These are phyloP conservation scores for Andrena bucephala DNA, from an alignment of 2,888 invertebrate species.

Conservation along the genomic window DNA sequence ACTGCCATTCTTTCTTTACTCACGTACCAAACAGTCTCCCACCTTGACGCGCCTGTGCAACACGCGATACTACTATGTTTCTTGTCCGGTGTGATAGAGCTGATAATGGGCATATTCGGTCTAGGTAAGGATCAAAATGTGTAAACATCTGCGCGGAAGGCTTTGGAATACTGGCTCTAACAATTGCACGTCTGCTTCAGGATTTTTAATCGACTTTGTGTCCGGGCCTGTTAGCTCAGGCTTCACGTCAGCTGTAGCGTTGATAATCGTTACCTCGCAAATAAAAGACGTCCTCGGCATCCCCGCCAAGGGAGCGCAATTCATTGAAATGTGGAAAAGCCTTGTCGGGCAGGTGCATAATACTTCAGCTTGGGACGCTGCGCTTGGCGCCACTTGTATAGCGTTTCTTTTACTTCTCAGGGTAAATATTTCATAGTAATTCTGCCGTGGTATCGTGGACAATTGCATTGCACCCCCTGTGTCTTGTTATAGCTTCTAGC, in stretches of 20 bases:
- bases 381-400: conserved; percentile 92
- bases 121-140: conserved; percentile 86
- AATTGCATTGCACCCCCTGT: background rate
- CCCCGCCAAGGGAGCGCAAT: conserved; percentile 90
- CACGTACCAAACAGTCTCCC: conserved; percentile 91
- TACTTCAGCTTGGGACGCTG: conserved; percentile 90
- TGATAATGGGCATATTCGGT: conserved; percentile 93
- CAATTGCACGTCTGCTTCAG: conserved; percentile 81
- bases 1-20: conserved; percentile 96
- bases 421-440: conserved; percentile 85
- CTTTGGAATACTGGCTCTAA: background rate
- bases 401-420: conserved; percentile 91
- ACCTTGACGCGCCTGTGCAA: conserved; percentile 86
- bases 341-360: conserved; percentile 89
- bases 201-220: conserved; percentile 95
- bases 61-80: conserved; percentile 92
- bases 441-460: background rate
- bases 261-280: conserved; percentile 96
- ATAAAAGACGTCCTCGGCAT: conserved; percentile 93
- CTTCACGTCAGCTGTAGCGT: conserved; percentile 95
- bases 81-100: conserved; percentile 90
- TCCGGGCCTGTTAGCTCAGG: conserved; percentile 95
- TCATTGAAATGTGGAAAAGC: conserved; percentile 91
- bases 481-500: conserved; percentile 87
- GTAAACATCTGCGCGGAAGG: no score